Base-by-base conservation (phyloP, 2,797 vertebrate species). In the Gephyroberyx darwinii region DNA sequence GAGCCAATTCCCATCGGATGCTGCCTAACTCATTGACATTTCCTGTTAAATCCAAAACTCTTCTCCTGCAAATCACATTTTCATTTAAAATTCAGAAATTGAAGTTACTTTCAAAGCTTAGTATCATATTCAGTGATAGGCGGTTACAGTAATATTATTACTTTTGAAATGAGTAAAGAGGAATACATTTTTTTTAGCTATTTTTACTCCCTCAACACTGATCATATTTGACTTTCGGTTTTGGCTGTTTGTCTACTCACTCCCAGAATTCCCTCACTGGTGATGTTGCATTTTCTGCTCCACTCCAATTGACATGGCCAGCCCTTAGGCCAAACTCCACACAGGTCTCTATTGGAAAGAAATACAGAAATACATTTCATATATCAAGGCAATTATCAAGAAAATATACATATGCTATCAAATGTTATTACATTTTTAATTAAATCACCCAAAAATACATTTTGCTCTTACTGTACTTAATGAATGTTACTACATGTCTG, bases 1-100 rank as follows among this genome's bases (percentile, higher is more conserved):
- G 83, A 14, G 90, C 96, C 87, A 99, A 82, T 80, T 99, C 97
- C 98, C 98, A 99, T 64, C 94, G 94, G 41, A 99, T 65, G 53
- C 77, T 74, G 5, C 98, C 98, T 47, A 98, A 61, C 43, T 99
- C 93, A 62, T 96, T 74, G 69, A 96, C 87, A 74, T 90, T 96
- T 6, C 92, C 93, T 0, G 96, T 96, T 77, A 98, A 86, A 72
- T 96, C 96, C 52, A 99, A 79, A 67, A 99, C 94, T 87, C 96
- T 89, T 84, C 95, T 96, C 94, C 98, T 99, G 84, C 0, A 67
- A 85, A 74, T 80, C 4, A 86, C 9, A 74, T 37, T 41, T 47
- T 22, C 1, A 51, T 16, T 54, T 31, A 50, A 5, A 39, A 43
- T 57, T 13, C 4, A 22, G 9, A 37, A 43, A 20, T 50, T 2